phyloP scores from a whole-genome alignment of 2,888 invertebrate species.

The Nomada hirtipes region DNA sequence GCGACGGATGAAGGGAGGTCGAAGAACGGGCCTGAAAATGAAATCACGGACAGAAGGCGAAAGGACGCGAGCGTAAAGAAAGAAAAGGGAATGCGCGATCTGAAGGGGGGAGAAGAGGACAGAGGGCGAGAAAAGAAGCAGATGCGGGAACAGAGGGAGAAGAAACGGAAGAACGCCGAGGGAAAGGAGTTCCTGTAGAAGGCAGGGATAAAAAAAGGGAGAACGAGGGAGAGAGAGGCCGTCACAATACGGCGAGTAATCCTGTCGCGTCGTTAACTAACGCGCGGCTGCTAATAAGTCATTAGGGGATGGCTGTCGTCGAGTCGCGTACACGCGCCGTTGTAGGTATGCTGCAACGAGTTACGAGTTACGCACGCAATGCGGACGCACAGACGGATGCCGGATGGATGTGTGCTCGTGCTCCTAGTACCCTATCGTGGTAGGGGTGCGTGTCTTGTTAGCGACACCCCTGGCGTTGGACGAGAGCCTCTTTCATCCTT shows the following conservation, averaged over 20 bases:
- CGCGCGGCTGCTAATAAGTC: slow-evolving; percentile 81
- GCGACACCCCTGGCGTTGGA: slow-evolving; percentile 83
- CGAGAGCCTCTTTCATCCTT: slow-evolving; percentile 80
- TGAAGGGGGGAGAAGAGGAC: slow-evolving; percentile 16
- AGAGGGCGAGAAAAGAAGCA: slow-evolving; percentile 14
- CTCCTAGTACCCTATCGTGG: slow-evolving; percentile 76
- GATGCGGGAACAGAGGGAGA: slow-evolving; percentile 37
- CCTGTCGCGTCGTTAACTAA: slow-evolving; percentile 79
- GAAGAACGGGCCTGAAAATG: background rate
- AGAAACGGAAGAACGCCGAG: slow-evolving; percentile 40
- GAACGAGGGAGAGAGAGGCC: slow-evolving; percentile 35
- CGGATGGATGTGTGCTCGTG: slow-evolving; percentile 57
- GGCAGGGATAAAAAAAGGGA: slow-evolving; percentile 27
- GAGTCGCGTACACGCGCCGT: slow-evolving; percentile 60
- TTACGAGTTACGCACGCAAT: slow-evolving; percentile 72
- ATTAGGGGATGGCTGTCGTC: slow-evolving; percentile 80
- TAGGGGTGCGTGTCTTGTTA: slow-evolving; percentile 83
- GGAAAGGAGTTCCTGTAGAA: slow-evolving; percentile 23
- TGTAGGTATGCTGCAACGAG: slow-evolving; percentile 52
- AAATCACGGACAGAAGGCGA: background rate
- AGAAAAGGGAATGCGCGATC: slow-evolving; percentile 9
- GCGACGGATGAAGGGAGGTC: background rate
- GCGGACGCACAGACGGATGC: slow-evolving; percentile 32
- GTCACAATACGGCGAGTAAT: slow-evolving; percentile 70
- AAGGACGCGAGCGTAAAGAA: slow-evolving; percentile 17